A percentile compares a stretch with the other conserved stretches of the same genome.
These are phyloP conservation scores for Lacanobia oleracea DNA, from an alignment of 2,888 invertebrate species.

Conservation along the genomic window DNA sequence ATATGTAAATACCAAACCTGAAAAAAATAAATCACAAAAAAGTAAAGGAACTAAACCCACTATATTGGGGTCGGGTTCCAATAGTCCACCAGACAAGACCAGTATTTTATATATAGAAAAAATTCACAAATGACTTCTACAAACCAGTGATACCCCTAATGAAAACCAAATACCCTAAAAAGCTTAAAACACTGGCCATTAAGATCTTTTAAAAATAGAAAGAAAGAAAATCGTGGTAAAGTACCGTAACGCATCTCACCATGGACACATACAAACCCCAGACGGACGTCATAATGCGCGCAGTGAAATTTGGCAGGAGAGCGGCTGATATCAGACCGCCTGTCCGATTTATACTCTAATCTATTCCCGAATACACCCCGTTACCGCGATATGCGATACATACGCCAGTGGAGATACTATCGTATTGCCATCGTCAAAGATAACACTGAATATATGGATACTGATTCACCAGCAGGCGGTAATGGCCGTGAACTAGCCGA, in stretches of 20 bases:
- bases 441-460: constrained; percentile 34
- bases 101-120: too few relatives aligned
- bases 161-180: too few relatives aligned
- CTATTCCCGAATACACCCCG: constrained; percentile 68
- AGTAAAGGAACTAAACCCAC: too few relatives aligned
- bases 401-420: constrained; percentile 23
- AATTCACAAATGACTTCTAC: too few relatives aligned
- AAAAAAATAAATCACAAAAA: too few relatives aligned
- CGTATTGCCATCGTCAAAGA: constrained; percentile 44
- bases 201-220: neutral
- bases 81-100: too few relatives aligned
- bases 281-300: constrained; percentile 77
- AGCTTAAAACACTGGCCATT: too few relatives aligned
- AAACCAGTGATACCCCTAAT: too few relatives aligned
- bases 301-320: constrained; percentile 83
- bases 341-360: constrained; percentile 70
- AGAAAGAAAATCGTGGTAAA: neutral
- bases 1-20: too few relatives aligned
- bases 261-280: constrained; percentile 68
- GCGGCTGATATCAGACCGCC: constrained; percentile 75
- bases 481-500: constrained; percentile 25
- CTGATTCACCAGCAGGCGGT: constrained; percentile 44
- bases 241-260: constrained; percentile 28
- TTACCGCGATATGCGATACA: constrained; percentile 54
- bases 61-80: too few relatives aligned